Conservation (phyloP, 2,113 vertebrate species). For the Micronisus gabar region DNA sequence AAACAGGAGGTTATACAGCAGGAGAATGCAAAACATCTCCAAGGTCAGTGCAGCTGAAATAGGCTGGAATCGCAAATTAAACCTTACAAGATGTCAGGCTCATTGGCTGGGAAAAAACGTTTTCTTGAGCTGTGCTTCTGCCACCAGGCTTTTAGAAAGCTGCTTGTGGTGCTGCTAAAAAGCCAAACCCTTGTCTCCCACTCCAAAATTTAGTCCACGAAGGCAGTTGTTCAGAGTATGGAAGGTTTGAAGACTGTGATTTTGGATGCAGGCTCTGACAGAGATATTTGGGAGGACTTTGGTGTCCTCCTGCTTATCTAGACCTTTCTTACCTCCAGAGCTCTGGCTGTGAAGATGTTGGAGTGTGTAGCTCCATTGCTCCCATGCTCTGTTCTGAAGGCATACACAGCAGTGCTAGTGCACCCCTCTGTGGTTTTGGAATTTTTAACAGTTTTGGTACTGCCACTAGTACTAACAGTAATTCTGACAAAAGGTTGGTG, state of each 20-base stretch:
- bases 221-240: neutral
- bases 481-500: neutral
- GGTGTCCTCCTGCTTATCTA: neutral
- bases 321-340: neutral
- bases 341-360: neutral
- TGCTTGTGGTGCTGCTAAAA: neutral
- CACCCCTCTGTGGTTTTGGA: neutral
- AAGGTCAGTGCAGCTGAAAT: neutral
- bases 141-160: neutral
- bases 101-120: neutral
- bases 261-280: neutral
- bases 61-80: neutral
- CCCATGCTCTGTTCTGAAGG: neutral
- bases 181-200: neutral
- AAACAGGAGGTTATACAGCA: neutral
- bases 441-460: neutral
- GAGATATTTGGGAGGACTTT: neutral
- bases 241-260: neutral
- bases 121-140: neutral
- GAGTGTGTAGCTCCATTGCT: neutral
- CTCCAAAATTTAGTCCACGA: neutral
- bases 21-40: neutral
- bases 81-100: neutral
- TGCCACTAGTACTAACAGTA: neutral
- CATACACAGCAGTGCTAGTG: neutral